Evolutionary conservation across 2,797 vertebrate species (phyloP).

Genomic region (Pagetopsis macropterus): DNA sequence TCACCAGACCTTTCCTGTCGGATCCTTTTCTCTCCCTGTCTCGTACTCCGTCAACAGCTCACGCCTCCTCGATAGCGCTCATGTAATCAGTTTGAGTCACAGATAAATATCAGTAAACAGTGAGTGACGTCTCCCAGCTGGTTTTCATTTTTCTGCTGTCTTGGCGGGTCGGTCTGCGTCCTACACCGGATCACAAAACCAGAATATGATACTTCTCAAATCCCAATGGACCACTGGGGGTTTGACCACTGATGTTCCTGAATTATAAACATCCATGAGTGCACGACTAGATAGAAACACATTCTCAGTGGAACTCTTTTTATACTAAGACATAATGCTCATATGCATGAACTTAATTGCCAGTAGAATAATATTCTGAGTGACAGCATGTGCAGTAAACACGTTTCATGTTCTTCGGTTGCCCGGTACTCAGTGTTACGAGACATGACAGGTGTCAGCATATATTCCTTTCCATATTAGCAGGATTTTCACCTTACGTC

Average conservation of each 20-base stretch:
- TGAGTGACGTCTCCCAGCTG: constrained; percentile 75
- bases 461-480: constrained; percentile 51
- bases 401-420: constrained; percentile 18
- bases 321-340: background rate
- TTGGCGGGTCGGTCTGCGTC: constrained; percentile 66
- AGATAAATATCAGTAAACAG: constrained; percentile 75
- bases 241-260: constrained; percentile 57
- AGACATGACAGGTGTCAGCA: constrained; percentile 48
- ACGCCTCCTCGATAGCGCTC: constrained; percentile 43
- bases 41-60: constrained; percentile 33
- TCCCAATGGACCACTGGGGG: constrained; percentile 59
- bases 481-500: constrained; percentile 63
- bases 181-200: constrained; percentile 61
- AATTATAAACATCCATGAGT: constrained; percentile 46
- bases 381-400: constrained; percentile 17
- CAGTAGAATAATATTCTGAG: constrained; percentile 20
- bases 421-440: constrained; percentile 27
- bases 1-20: constrained; percentile 47
- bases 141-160: constrained; percentile 73
- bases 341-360: background rate
- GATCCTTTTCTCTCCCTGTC: constrained; percentile 24
- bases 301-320: constrained; percentile 13
- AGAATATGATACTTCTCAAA: constrained; percentile 73
- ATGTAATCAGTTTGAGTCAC: constrained; percentile 65
- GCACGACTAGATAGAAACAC: constrained; percentile 25